These are phyloP conservation scores for Morus bassanus DNA, from an alignment of 2,797 vertebrate genomes.

Conservation along the genomic window DNA sequence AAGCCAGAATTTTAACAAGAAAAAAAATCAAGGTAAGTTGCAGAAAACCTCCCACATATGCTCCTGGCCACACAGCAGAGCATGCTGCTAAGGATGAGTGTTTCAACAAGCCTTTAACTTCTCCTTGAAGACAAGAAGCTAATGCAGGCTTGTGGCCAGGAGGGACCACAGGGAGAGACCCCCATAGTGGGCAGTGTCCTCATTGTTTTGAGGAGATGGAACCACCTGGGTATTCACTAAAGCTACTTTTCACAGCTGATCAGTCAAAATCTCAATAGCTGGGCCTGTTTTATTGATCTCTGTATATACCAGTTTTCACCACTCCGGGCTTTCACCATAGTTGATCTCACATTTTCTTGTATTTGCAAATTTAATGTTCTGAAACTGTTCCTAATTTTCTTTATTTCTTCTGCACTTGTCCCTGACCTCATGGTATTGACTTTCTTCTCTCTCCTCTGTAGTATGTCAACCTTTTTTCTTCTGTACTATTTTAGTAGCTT, in stretches of 20 bases:
- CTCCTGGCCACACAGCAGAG: not conserved
- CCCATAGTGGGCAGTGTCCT: not conserved
- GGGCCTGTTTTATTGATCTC: not conserved
- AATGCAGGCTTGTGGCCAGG: not conserved
- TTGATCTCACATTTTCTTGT: not conserved
- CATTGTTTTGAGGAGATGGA: not conserved
- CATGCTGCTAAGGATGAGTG: too few relatives aligned
- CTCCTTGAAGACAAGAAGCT: not conserved
- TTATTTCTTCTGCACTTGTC: not conserved
- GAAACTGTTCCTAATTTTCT: not conserved
- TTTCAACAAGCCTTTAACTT: not conserved
- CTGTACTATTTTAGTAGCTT: not conserved
- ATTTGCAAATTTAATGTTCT: not conserved
- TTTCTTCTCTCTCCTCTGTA: not conserved
- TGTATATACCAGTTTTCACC: not conserved
- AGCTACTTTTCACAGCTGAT: not conserved
- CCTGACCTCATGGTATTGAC: not conserved
- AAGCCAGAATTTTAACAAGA: not conserved
- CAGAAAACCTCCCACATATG: not conserved
- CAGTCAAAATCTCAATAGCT: not conserved
- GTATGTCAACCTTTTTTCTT: not conserved
- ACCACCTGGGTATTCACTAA: not conserved
- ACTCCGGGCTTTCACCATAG: not conserved
- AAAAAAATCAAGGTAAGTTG: not conserved
- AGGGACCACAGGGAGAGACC: not conserved